Evolutionary conservation across 1,140 invertebrate genomes (phyloP).

Genomic region (Pogonognathellus flavescens): DNA sequence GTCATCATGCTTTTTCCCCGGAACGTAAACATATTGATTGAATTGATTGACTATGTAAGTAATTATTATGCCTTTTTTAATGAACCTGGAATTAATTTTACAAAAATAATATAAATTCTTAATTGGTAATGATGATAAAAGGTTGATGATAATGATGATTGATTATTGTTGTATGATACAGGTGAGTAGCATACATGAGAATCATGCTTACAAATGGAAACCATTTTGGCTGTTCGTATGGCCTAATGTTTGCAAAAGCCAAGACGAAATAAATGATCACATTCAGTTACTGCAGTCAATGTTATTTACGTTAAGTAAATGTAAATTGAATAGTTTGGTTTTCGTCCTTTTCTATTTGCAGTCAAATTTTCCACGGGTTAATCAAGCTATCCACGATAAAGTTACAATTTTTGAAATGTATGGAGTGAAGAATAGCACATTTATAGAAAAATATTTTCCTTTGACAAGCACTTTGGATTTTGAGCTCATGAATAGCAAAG

Average conservation of each 20-base stretch:
- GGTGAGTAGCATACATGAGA: background rate
- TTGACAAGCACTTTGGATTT: background rate
- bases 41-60: background rate
- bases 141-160: too few relatives aligned
- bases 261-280: background rate
- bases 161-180: background rate
- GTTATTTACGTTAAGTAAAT: background rate
- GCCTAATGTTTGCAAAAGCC: background rate
- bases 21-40: background rate
- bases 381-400: background rate
- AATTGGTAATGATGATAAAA: too few relatives aligned
- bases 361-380: too few relatives aligned
- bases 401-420: background rate
- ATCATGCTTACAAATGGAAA: conserved; percentile 4
- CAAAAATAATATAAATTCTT: too few relatives aligned
- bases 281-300: background rate
- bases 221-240: background rate
- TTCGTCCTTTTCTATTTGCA: background rate
- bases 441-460: background rate
- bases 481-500: background rate
- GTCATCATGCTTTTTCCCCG: background rate
- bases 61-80: background rate
- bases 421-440: background rate
- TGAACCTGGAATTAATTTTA: too few relatives aligned
- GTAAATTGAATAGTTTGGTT: background rate